Evolutionary conservation across 2,113 vertebrate species (phyloP).

Genomic region (Paraplagusia blochii): DNA sequence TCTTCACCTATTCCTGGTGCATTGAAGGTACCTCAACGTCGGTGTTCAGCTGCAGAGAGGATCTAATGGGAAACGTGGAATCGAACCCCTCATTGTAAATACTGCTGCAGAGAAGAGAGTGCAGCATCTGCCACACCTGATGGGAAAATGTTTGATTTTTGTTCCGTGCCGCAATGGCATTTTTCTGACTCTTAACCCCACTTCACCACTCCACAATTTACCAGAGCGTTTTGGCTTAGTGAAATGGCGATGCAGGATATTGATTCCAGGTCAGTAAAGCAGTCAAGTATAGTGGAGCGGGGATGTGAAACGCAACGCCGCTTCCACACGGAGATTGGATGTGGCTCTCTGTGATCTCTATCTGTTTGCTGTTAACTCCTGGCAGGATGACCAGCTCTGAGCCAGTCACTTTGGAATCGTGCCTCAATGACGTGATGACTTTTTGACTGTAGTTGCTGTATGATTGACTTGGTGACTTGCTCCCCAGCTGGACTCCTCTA

Average conservation of each 20-base stretch:
- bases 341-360: conserved; percentile 48
- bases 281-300: conserved; percentile 32
- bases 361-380: conserved; percentile 38
- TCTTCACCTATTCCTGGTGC: no score
- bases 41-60: no score
- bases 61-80: no score
- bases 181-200: conserved; percentile 48
- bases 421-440: conserved; percentile 30
- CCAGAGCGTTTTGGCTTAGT: conserved; percentile 51
- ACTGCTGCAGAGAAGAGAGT: no score
- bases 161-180: conserved; percentile 12
- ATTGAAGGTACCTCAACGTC: no score
- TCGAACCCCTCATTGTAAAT: no score
- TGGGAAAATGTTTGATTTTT: neutral
- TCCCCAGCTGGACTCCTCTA: conserved; percentile 10
- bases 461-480: conserved; percentile 34
- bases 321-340: conserved; percentile 38
- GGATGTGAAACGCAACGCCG: conserved; percentile 50
- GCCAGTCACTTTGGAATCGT: conserved; percentile 31
- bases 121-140: no score
- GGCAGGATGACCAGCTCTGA: conserved; percentile 25
- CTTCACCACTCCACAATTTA: conserved; percentile 36
- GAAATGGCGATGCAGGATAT: conserved; percentile 48
- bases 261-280: conserved; percentile 41
- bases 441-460: conserved; percentile 14